phyloP scores from a whole-genome alignment of 2,797 vertebrate species.

The Pseudotriccus pelzelni region DNA sequence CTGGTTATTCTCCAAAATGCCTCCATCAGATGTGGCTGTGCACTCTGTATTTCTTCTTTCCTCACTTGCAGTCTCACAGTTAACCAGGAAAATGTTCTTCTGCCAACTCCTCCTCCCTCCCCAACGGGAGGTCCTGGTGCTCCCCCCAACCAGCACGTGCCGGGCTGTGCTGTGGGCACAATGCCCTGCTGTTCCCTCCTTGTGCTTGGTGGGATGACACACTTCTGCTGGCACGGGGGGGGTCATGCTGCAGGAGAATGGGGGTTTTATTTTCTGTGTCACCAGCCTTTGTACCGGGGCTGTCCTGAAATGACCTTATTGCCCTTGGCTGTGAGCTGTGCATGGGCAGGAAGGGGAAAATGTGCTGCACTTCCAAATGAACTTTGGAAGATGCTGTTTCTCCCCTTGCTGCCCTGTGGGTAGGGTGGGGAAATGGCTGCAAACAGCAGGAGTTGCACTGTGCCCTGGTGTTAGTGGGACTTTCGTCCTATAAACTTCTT shows the following conservation, averaged over 20 bases:
- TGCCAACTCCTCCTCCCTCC: not conserved
- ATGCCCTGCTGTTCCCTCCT: not conserved
- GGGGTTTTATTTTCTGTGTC: not conserved
- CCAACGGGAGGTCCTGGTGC: fast-evolving
- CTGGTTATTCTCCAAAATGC: not conserved
- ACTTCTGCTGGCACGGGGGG: not conserved
- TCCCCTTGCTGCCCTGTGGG: not conserved
- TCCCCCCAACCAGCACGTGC: not conserved
- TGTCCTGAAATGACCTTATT: not conserved
- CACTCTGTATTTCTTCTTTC: not conserved
- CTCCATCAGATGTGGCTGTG: not conserved
- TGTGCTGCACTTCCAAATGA: not conserved
- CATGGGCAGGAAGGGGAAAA: not conserved
- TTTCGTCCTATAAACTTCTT: fast-evolving
- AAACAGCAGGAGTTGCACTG: not conserved
- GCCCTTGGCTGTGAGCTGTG: not conserved
- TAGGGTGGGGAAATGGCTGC: not conserved
- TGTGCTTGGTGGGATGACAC: fast-evolving
- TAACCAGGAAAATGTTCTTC: too few relatives aligned
- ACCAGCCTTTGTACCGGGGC: not conserved
- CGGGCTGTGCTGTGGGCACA: not conserved
- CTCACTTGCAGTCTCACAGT: not conserved
- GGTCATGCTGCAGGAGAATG: not conserved
- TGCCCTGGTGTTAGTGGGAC: not conserved
- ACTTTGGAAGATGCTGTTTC: not conserved